A percentile compares a stretch with the other conserved stretches of the same genome.
Evolutionary conservation across 2,113 vertebrate genomes (phyloP).

Genomic region (Choloepus hoffmanni): DNA sequence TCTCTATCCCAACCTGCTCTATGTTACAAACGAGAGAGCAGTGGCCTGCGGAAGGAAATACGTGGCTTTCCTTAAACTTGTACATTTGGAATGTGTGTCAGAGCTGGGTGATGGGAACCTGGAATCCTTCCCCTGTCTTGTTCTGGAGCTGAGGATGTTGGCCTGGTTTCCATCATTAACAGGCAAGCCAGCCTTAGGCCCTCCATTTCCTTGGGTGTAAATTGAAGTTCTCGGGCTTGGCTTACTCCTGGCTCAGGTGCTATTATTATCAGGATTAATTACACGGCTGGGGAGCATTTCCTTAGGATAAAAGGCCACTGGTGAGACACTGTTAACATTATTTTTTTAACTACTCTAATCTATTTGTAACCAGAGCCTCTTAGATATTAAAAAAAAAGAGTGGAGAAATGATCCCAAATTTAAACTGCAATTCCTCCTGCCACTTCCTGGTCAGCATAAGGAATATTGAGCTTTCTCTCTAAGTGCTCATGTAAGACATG

Average conservation of each 20-base stretch:
- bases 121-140: not conserved
- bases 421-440: not conserved
- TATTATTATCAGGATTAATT: not conserved
- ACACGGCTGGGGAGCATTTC: not conserved
- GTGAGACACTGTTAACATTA: not conserved
- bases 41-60: not conserved
- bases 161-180: not conserved
- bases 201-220: not conserved
- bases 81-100: not conserved
- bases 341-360: slow-evolving; percentile 47
- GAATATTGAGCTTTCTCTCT: slow-evolving; percentile 55
- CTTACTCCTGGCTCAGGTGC: not conserved
- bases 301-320: not conserved
- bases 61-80: not conserved
- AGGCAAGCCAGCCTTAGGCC: not conserved
- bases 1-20: not conserved
- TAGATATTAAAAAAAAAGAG: slow-evolving; percentile 34
- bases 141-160: not conserved
- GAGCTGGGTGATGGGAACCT: not conserved
- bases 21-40: not conserved
- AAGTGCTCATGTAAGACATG: slow-evolving; percentile 39
- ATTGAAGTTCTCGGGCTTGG: not conserved
- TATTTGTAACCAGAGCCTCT: slow-evolving; percentile 31
- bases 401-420: slow-evolving; percentile 46
- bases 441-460: slow-evolving; percentile 52